A percentile compares a stretch with the other conserved stretches of the same genome.
Evolutionary conservation across 2,113 vertebrate species (phyloP).

Genomic region (Oncorhynchus nerka): DNA sequence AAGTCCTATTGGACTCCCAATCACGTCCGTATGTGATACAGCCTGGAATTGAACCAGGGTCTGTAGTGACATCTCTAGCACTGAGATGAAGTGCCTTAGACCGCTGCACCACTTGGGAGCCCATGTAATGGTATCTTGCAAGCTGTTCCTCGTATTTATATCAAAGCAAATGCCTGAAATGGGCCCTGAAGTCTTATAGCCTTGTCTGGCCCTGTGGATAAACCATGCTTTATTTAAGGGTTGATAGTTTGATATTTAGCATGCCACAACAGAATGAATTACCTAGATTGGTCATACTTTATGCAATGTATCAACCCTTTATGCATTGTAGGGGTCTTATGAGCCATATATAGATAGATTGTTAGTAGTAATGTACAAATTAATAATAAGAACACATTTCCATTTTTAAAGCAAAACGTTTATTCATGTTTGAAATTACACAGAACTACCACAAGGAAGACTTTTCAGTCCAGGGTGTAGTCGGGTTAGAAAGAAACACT

Average conservation of each 20-base stretch:
- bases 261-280: too few relatives aligned
- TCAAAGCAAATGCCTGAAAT: not conserved
- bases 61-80: too few relatives aligned
- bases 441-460: slow-evolving; percentile 99
- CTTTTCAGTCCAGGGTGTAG: slow-evolving; percentile 98
- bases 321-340: not conserved
- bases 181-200: not conserved
- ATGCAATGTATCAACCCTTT: not conserved
- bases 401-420: slow-evolving; percentile 92
- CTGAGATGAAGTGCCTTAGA: too few relatives aligned
- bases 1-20: too few relatives aligned
- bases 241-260: too few relatives aligned
- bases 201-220: slow-evolving; percentile 16
- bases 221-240: too few relatives aligned
- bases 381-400: slow-evolving; percentile 4
- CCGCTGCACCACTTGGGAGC: not conserved
- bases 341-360: not conserved
- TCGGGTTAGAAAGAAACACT: slow-evolving; percentile 99
- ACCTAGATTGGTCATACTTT: not conserved
- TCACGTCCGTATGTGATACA: too few relatives aligned
- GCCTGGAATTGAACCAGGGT: too few relatives aligned
- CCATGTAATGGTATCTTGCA: slow-evolving; percentile 24
- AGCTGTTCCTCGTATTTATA: slow-evolving; percentile 15
- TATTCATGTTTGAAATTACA: slow-evolving; percentile 99
- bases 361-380: not conserved